Percentiles rank a stretch among this genome's conserved stretches.
Evolutionary conservation across 2,888 invertebrate species (phyloP).

Genomic region (Orthosia cruda): DNA sequence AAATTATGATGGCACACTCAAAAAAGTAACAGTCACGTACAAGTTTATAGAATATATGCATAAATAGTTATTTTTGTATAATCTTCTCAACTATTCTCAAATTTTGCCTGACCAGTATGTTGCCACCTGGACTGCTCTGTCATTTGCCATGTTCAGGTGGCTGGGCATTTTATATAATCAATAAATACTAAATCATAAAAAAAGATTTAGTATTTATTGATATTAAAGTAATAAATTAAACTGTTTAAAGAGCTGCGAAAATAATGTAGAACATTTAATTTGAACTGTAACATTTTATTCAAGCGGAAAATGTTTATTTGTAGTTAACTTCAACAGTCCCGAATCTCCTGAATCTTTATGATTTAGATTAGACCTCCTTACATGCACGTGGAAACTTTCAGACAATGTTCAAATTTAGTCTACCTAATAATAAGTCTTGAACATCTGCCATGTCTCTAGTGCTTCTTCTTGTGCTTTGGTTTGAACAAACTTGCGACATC

Average conservation of each 20-base stretch:
- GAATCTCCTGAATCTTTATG: background rate
- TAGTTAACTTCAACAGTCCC: background rate
- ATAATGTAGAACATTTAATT: background rate
- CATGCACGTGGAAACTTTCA: background rate
- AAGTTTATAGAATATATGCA: background rate
- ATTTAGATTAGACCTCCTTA: conserved; percentile 8
- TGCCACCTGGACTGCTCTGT: no score
- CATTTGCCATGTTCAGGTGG: no score
- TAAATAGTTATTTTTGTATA: background rate
- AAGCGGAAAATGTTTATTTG: background rate
- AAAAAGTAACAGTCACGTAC: background rate
- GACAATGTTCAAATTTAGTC: background rate
- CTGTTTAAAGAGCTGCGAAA: no score
- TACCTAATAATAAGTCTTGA: background rate
- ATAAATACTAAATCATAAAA: no score
- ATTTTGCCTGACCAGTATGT: no score
- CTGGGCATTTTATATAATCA: no score
- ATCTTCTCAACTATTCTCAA: no score
- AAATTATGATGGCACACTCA: no score
- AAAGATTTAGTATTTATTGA: no score
- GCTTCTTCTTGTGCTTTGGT: conserved; percentile 69
- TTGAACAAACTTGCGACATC: conserved; percentile 74
- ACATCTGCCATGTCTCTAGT: conserved; percentile 43
- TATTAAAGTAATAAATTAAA: no score
- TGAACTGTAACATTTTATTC: background rate